Base-by-base conservation (phyloP, 2,113 vertebrate species). In the Cynopterus brachyotis region DNA sequence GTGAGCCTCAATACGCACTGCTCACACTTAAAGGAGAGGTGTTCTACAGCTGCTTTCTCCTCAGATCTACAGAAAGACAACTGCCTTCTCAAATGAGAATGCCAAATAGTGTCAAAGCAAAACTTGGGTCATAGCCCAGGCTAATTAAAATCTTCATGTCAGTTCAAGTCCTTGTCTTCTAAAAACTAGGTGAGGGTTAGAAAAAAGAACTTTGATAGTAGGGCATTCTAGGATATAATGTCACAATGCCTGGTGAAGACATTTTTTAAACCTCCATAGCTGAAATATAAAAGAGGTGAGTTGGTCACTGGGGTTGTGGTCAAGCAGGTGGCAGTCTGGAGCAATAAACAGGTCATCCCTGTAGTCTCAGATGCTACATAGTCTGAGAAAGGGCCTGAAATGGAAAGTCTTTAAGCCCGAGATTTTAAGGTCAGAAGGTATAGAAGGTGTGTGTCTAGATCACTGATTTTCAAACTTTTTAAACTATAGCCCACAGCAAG, bases 1-100 rank as follows among this genome's bases (percentile, higher is more conserved):
- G 11, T 3, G 62, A 64, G 45, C 53, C 62, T 8, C 9, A 7
- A 0, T 4, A 0, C 1, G 0, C 8, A 10, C n/a, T 47, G 42
- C 17, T 30, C 45, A 28, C 8, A 47, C 30, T 53, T 47, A 9
- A 20, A 35, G 32, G 1, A 72, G 60, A 50, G 26, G 11, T 5
- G 7, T 3, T 50, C 79, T 32, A 17, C 22, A 13, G 11, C 66
- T 60, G 24, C 72, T 26, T 35, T 32, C n/a, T 55, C 30, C 40
- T 62, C 42, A 62, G 30, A 17, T 22, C 59, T 26, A 8, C 20
- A 69, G 64, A 80, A 76, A 59, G 50, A 20, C 78, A 84, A 37
- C 37, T 53, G 62, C 32, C 13, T 79, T 86, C 53, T n/a, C 22
- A 53, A 67, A 17, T 12, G 1, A 81, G 26, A 11, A 17, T 19